Percentiles rank a stretch among this genome's conserved stretches.
Evolutionary conservation across 1,140 invertebrate species (phyloP).

Genomic region (Theocolax elegans): DNA sequence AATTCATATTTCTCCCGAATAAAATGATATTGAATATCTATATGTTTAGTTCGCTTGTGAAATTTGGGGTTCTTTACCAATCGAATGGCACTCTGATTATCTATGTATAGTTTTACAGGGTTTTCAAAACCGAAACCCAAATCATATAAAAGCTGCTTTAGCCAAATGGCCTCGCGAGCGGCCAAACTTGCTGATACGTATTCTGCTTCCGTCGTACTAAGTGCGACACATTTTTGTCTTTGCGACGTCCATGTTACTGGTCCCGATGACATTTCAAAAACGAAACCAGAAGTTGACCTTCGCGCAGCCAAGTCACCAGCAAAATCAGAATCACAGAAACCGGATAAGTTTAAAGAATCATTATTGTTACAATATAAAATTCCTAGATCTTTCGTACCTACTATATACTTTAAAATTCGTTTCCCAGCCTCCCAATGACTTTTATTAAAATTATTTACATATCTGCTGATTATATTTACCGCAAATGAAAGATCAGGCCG

Average conservation of each 20-base stretch:
- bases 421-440: too few species aligned
- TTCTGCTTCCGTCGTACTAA: conserved; percentile 48
- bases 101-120: conserved; percentile 21
- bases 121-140: not conserved
- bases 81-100: conserved; percentile 46
- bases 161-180: conserved; percentile 46
- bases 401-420: too few species aligned
- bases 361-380: too few species aligned
- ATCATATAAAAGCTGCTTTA: conserved; percentile 45
- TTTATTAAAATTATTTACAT: too few species aligned
- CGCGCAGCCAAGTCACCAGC: conserved; percentile 43
- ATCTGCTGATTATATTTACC: too few species aligned
- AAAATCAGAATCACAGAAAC: conserved; percentile 46
- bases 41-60: conserved; percentile 52
- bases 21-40: conserved; percentile 49
- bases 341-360: too few species aligned
- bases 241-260: conserved; percentile 44
- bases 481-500: too few species aligned
- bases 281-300: conserved; percentile 46
- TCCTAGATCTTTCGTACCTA: too few species aligned
- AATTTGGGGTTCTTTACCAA: conserved; percentile 46
- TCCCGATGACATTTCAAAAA: conserved; percentile 34
- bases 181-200: conserved; percentile 45
- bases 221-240: conserved; percentile 46
- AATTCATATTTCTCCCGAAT: conserved; percentile 41